phyloP scores from a whole-genome alignment of 2,797 vertebrate genomes.

The Lacerta viridis region DNA sequence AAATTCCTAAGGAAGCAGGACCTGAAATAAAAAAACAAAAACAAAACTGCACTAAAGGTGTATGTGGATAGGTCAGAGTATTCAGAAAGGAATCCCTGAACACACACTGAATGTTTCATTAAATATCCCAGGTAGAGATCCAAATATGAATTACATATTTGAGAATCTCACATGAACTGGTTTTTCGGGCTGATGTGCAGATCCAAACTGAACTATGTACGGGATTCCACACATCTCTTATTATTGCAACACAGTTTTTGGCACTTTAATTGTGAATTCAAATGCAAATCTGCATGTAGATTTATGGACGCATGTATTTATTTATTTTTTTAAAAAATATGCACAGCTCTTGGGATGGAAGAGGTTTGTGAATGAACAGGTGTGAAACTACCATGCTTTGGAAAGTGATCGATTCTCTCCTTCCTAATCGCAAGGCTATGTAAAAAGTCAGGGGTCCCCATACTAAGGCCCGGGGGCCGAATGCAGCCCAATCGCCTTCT shows the following conservation, averaged over 20 bases:
- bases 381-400: not conserved
- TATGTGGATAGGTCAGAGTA: not conserved
- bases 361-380: not conserved
- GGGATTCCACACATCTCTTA: not conserved
- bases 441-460: not conserved
- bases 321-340: too few species aligned
- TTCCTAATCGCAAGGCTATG: not conserved
- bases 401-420: not conserved
- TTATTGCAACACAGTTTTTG: not conserved
- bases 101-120: not conserved
- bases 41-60: not conserved
- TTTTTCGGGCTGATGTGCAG: not conserved
- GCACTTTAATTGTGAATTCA: not conserved
- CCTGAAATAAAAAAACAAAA: too few species aligned
- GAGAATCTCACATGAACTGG: not conserved
- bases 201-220: not conserved
- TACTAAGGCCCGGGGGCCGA: too few species aligned
- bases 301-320: too few species aligned
- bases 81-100: not conserved
- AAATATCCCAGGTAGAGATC: not conserved
- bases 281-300: not conserved
- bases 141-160: not conserved
- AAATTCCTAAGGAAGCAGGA: too few species aligned
- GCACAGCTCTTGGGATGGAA: not conserved
- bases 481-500: too few species aligned